phyloP scores from a whole-genome alignment of 2,113 vertebrate genomes.

The Nipponia nippon region DNA sequence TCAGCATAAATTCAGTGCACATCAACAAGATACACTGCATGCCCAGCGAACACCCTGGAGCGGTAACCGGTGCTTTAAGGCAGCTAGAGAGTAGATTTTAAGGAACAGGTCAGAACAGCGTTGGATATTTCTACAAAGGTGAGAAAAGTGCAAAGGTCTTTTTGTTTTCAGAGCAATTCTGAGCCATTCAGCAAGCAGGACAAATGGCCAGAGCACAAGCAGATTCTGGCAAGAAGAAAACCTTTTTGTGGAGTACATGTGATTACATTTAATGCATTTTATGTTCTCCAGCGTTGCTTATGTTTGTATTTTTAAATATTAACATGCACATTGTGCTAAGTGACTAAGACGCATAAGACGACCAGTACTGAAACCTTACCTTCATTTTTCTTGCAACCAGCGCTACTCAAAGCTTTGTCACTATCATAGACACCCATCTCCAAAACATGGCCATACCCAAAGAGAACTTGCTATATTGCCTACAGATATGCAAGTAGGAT shows the following conservation, averaged over 20 bases:
- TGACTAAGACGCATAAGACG: background rate
- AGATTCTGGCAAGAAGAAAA: background rate
- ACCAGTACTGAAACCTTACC: background rate
- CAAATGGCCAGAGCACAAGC: background rate
- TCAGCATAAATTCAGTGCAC: background rate
- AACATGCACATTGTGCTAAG: accelerated
- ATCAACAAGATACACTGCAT: background rate
- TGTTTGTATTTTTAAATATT: background rate
- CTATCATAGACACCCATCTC: background rate
- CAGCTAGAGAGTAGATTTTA: background rate
- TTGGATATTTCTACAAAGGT: background rate
- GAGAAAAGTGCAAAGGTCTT: background rate
- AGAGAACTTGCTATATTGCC: background rate
- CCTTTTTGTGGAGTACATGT: accelerated
- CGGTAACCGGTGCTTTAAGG: background rate
- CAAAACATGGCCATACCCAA: background rate
- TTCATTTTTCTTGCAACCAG: background rate
- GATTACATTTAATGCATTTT: background rate
- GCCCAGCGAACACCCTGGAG: background rate
- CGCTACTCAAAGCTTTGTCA: background rate
- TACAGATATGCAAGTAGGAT: background rate
- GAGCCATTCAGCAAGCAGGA: background rate
- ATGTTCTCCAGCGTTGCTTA: background rate
- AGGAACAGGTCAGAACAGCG: background rate
- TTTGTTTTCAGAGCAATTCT: background rate